Base-by-base conservation (phyloP, 2,888 invertebrate genomes). In the Rotaria sp. region DNA sequence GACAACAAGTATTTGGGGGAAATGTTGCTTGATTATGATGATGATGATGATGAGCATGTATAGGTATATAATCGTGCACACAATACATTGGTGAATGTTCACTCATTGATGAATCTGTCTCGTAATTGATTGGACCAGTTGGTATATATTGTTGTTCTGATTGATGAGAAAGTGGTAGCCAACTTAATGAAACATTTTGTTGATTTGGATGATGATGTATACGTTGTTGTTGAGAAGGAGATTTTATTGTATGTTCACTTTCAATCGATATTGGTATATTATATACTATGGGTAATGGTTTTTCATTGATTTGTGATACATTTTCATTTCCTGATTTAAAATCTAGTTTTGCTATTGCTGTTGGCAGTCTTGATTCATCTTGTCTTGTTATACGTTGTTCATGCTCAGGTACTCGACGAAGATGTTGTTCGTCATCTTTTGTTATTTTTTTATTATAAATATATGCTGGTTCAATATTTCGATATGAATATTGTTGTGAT, bases 41-140 rank as follows among this genome's bases (percentile, higher is more conserved):
- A 21, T 30, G 10, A 24, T 35, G 67, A 30, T 2, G 35, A 26
- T 26, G 10, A n/a, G 45, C 24, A 80, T 26, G 26, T 26, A 21
- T 1, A 35, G 80, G 45, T n/a, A 13, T 5, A 15, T 80, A 45
- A 35, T 67, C 35, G 45, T 45, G 21, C 10, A 45, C 8, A 41
- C n/a, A 45, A 80, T n/a, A 45, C 45, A 45, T 80, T n/a, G 11
- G 1, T 7, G 45, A 26, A 45, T 15, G 80, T 38, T 80, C 45
- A 80, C 45, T 45, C 4, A n/a, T 80, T n/a, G 45, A 13, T 80
- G 80, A 80, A 80, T 80, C 80, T 45, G 80, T 80, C 10, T 80
- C 80, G n/a, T 13, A 45, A 41, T 10, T 18, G 7, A 41, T 24
- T 24, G 38, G 21, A 26, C 8, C n/a, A n/a, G n/a, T 24, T 80